Evolutionary conservation across 2,888 invertebrate species (phyloP).

Genomic region (Troides oblongomaculatus): DNA sequence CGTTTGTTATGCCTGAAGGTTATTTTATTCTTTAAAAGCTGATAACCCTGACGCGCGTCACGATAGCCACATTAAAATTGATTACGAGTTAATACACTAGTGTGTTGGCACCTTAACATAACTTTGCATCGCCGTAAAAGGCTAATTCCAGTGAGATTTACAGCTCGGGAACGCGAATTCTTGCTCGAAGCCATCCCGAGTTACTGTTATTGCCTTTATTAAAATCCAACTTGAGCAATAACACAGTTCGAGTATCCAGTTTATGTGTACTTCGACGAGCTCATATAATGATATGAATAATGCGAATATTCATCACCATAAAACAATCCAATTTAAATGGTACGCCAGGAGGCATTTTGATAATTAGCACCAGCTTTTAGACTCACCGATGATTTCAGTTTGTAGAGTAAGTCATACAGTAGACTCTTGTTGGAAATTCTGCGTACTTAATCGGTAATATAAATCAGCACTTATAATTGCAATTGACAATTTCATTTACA

Average conservation of each 20-base stretch:
- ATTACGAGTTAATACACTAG: slow-evolving; percentile 10
- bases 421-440: too few relatives aligned
- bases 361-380: slow-evolving; percentile 1
- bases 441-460: too few relatives aligned
- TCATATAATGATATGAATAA: slow-evolving; percentile 25
- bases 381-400: too few relatives aligned
- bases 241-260: slow-evolving; percentile 25
- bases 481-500: too few relatives aligned
- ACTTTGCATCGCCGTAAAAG: slow-evolving; percentile 26
- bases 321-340: slow-evolving; percentile 20
- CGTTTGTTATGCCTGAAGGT: too few relatives aligned
- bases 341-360: neutral
- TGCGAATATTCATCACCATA: slow-evolving; percentile 22
- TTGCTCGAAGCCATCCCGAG: slow-evolving; percentile 26
- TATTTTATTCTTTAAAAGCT: too few relatives aligned
- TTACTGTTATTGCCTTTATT: slow-evolving; percentile 31
- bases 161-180: slow-evolving; percentile 26
- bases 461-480: too few relatives aligned
- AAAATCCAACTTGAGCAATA: slow-evolving; percentile 30
- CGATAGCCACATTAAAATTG: slow-evolving; percentile 12
- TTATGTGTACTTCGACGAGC: slow-evolving; percentile 25
- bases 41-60: too few relatives aligned
- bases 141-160: slow-evolving; percentile 29
- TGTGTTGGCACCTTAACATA: slow-evolving; percentile 23
- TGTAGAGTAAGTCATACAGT: too few relatives aligned